Evolutionary conservation across 2,113 vertebrate genomes (phyloP), one percentile per base, ranked within the genome.

Genomic region (Erythrocercus mccallii): DNA sequence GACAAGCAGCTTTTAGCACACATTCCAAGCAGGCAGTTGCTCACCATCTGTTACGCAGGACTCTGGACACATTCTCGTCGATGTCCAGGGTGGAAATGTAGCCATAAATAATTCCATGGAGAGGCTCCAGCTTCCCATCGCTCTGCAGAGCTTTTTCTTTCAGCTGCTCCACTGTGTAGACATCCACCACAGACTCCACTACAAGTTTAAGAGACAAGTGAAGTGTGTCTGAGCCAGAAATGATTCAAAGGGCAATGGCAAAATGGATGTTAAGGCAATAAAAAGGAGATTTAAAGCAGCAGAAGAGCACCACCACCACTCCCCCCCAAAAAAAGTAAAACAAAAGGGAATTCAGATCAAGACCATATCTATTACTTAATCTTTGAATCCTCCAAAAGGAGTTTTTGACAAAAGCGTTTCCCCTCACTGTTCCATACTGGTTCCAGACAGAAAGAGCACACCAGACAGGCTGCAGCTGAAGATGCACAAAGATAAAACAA

Each of bases 41-140:
- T 97, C 96, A 99, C 99, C 99, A 99, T 84, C 98, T 98, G 70
- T 97, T 98, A 94, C 96, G 97, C 97, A 99, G 98, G 62, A 99
- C 97, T 97, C 98, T 99, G 33, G 98, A 96, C 70, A 96, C 47
- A 33, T 98, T 98, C 9, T 98, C 98, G 88, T 99, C 98, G 37
- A 99, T 98, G 87, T 98, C 98, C 60, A 99, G 96, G 37, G 95
- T 98, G 82, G 99, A 99, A 94, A 99, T 97, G 95, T 99, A 99
- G 94, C 98, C 98, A 91, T 98, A 99, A 48, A 98, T 97, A 86
- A 99, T 97, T 48, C 98, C 98, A 54, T 98, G 99, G 88, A 98
- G 81, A 33, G 96, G 97, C 18, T 97, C 97, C 40, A 57, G 60
- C 88, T 97, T 98, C 62, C 98, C 98, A 3, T 97, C 76, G 17